Conservation (phyloP, 2,888 invertebrate species). For the Uropetala carovei region DNA sequence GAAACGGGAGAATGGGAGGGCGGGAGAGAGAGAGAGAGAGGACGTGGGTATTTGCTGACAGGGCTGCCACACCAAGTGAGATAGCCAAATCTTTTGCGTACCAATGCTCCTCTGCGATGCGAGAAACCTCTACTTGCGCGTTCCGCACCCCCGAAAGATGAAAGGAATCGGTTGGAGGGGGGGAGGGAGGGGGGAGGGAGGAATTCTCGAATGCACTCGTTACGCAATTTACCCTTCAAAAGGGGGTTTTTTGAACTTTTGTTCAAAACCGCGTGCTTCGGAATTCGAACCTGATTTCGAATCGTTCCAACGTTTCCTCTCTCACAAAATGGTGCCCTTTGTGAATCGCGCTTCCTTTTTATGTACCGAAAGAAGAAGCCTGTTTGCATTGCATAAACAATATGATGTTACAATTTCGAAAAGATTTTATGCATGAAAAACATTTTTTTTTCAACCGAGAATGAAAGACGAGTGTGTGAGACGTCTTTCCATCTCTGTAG, state of each 20-base stretch:
- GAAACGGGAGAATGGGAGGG: neutral
- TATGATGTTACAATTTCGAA: neutral
- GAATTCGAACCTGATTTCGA: neutral
- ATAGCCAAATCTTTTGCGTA: constrained; percentile 48
- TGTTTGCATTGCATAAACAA: neutral
- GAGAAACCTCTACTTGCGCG: neutral
- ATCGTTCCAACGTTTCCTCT: neutral
- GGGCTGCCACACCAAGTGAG: constrained; percentile 60
- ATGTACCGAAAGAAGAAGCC: neutral
- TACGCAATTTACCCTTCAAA: neutral
- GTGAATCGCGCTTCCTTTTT: neutral
- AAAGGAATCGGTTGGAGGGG: neutral
- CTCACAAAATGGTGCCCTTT: neutral
- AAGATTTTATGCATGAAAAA: neutral
- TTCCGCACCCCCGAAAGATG: neutral
- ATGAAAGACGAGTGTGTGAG: too few relatives aligned
- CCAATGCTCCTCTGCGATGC: constrained; percentile 14
- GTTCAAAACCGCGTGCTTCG: neutral
- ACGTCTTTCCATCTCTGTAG: too few relatives aligned
- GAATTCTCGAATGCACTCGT: neutral
- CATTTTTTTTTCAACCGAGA: too few relatives aligned
- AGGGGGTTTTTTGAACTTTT: neutral
- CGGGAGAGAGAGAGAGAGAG: neutral
- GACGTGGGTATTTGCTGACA: constrained; percentile 61
- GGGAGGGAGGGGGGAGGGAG: too few relatives aligned